These are phyloP conservation scores for Pteronotus mesoamericanus DNA, from an alignment of 2,797 vertebrate genomes.

Conservation along the genomic window DNA sequence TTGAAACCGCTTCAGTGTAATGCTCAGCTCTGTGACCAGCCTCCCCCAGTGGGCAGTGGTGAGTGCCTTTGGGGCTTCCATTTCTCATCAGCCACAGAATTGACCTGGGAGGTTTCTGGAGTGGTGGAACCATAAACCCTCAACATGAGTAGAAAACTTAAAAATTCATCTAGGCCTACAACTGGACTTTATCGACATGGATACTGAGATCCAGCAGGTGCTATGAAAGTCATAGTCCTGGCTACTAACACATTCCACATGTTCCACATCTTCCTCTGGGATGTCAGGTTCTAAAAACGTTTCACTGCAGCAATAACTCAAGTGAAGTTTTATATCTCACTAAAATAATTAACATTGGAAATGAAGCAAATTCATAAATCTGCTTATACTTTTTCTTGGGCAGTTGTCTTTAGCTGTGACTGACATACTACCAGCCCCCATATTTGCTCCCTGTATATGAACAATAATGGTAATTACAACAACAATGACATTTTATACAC, in stretches of 20 bases:
- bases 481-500: neutral
- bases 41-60: neutral
- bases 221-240: neutral
- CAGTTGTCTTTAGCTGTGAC: neutral
- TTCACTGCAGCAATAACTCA: neutral
- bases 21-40: neutral
- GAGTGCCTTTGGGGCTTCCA: neutral
- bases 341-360: neutral
- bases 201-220: neutral
- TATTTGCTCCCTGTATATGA: neutral
- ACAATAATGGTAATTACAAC: neutral
- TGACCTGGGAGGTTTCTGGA: neutral
- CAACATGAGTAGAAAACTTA: neutral
- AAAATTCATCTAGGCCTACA: neutral
- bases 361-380: neutral
- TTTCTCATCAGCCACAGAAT: neutral
- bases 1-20: too few species aligned
- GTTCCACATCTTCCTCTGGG: neutral
- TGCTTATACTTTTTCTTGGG: neutral
- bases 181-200: neutral
- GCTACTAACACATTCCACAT: neutral
- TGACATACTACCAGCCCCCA: neutral
- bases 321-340: neutral
- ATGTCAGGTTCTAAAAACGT: neutral
- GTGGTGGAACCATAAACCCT: neutral